These are phyloP conservation scores for Chymomyza caudatula DNA, from an alignment of 2,888 invertebrate species.

Conservation along the genomic window DNA sequence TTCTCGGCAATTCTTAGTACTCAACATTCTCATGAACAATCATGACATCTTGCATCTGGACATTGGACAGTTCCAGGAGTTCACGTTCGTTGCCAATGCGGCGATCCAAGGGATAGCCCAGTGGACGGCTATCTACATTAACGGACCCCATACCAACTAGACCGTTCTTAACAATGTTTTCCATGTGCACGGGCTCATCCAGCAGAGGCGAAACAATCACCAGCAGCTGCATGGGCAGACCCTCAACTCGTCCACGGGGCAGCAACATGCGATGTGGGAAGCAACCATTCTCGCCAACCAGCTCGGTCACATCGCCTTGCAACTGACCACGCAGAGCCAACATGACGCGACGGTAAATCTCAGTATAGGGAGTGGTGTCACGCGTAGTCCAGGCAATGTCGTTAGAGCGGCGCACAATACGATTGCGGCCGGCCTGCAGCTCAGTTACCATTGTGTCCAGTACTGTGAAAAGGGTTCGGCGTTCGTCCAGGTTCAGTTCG, in stretches of 20 bases:
- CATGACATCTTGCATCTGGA: conserved; percentile 60
- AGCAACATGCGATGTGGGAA: conserved; percentile 82
- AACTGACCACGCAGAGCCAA: conserved; percentile 77
- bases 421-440: conserved; percentile 79
- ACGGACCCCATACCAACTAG: conserved; percentile 45
- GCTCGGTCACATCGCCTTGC: conserved; percentile 57
- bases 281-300: conserved; percentile 77
- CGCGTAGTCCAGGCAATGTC: conserved; percentile 78
- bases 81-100: conserved; percentile 48
- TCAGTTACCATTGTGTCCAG: conserved; percentile 82
- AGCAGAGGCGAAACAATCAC: conserved; percentile 80
- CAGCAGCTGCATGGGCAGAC: conserved; percentile 82
- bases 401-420: conserved; percentile 58
- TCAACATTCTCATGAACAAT: conserved; percentile 53
- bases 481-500: conserved; percentile 39
- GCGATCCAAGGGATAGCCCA: conserved; percentile 69
- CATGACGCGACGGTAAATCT: conserved; percentile 79
- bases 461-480: conserved; percentile 82
- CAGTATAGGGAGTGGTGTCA: conserved; percentile 79
- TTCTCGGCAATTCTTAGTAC: background rate
- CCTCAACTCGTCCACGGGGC: conserved; percentile 82
- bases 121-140: conserved; percentile 51
- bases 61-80: conserved; percentile 54
- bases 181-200: conserved; percentile 17
- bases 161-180: conserved; percentile 25